These are phyloP conservation scores for Harpalus rufipes DNA, from an alignment of 2,888 invertebrate species.

Conservation along the genomic window DNA sequence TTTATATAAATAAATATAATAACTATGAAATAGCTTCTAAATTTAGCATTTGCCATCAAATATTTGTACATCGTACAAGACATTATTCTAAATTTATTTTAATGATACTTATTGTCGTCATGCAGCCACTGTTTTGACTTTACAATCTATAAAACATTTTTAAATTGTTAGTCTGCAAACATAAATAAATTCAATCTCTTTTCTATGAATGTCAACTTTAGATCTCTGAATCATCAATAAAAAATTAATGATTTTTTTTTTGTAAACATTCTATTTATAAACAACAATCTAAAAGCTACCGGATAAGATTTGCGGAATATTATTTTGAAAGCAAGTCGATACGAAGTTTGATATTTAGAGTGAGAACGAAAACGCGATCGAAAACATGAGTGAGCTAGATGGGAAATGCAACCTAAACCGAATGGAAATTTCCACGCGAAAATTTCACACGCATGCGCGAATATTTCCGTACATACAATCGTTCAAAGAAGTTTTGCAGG, in stretches of 20 bases:
- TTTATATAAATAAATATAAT: no score
- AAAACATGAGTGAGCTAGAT: constrained; percentile 21
- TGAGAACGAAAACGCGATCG: constrained; percentile 41
- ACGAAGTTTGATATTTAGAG: constrained; percentile 49
- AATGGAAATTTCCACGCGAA: constrained; percentile 65
- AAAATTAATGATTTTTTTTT: neutral
- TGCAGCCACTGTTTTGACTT: neutral
- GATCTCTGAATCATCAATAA: neutral
- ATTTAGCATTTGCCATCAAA: no score
- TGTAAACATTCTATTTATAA: constrained; percentile 11
- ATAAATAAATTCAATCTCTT: neutral
- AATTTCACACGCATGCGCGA: constrained; percentile 58
- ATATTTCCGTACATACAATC: constrained; percentile 57
- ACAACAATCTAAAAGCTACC: neutral
- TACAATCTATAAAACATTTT: constrained; percentile 1
- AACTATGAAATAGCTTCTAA: no score
- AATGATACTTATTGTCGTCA: neutral
- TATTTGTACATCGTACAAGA: no score
- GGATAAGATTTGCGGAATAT: constrained; percentile 25
- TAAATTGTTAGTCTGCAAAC: neutral
- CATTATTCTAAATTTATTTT: neutral
- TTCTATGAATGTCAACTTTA: neutral
- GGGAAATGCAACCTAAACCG: constrained; percentile 49
- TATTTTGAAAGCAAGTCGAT: constrained; percentile 46
- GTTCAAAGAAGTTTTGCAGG: constrained; percentile 18